Conservation (phyloP, 2,113 vertebrate species). For the Nanorana parkeri region DNA sequence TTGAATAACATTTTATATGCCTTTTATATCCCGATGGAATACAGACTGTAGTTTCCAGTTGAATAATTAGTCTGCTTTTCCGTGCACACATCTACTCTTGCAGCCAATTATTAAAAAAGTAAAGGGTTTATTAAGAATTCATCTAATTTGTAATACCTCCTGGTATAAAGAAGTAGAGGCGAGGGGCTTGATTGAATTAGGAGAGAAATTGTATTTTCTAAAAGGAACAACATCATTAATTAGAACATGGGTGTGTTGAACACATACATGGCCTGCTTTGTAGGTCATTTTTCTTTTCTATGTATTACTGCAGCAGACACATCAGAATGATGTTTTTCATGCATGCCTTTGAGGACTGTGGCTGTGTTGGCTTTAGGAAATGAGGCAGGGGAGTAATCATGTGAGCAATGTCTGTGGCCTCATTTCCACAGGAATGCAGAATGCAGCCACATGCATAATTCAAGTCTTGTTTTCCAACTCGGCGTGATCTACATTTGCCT, state of each 20-base stretch:
- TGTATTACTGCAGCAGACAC: not conserved
- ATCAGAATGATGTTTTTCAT: conserved; percentile 19
- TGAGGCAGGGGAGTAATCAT: conserved; percentile 14
- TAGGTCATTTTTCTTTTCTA: conserved; percentile 39
- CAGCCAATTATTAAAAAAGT: conserved; percentile 52
- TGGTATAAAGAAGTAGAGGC: conserved; percentile 43
- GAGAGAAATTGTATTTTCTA: conserved; percentile 39
- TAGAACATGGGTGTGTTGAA: conserved; percentile 18
- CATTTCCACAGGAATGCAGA: conserved; percentile 30
- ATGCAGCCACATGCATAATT: conserved; percentile 5
- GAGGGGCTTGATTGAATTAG: conserved; percentile 45
- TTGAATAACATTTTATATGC: conserved; percentile 20
- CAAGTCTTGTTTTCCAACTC: not conserved
- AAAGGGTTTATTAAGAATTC: conserved; percentile 52
- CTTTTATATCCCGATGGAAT: conserved; percentile 42
- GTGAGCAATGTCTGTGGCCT: conserved; percentile 20
- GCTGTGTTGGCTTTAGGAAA: not conserved
- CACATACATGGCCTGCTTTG: conserved; percentile 14
- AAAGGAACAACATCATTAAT: conserved; percentile 33
- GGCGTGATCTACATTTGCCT: not conserved
- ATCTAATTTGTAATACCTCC: conserved; percentile 55
- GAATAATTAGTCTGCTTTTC: conserved; percentile 53
- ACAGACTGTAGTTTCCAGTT: conserved; percentile 34
- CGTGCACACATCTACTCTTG: conserved; percentile 41
- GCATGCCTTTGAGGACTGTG: not conserved